Conservation (phyloP, 2,797 vertebrate species). For the Chaenodraco wilsoni region DNA sequence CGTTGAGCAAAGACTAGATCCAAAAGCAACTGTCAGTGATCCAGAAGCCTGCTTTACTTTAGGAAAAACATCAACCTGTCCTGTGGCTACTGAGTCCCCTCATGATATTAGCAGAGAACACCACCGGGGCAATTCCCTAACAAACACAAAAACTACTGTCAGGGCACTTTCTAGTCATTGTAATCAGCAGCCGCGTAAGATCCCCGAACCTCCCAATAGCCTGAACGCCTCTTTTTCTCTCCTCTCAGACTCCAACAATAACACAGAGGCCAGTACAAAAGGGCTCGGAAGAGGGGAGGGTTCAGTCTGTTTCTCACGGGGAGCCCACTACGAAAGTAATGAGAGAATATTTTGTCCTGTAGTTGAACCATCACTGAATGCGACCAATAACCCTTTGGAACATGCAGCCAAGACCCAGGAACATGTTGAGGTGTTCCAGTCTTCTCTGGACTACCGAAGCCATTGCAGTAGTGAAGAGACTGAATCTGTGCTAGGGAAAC, state of each 20-base stretch:
- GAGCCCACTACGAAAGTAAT: slow-evolving; percentile 22
- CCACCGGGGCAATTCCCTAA: slow-evolving; percentile 8
- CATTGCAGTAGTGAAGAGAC: slow-evolving; percentile 53
- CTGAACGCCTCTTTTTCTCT: slow-evolving; percentile 17
- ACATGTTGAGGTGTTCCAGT: slow-evolving; percentile 17
- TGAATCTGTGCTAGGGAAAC: slow-evolving; percentile 25
- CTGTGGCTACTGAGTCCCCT: slow-evolving; percentile 11
- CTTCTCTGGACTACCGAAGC: slow-evolving; percentile 32
- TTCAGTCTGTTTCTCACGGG: slow-evolving; percentile 16
- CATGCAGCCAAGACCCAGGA: neutral
- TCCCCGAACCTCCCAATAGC: slow-evolving; percentile 17
- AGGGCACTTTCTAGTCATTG: slow-evolving; percentile 17
- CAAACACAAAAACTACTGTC: slow-evolving; percentile 35
- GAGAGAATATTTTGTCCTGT: slow-evolving; percentile 29
- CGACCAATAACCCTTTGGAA: slow-evolving; percentile 19
- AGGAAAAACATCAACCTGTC: slow-evolving; percentile 20
- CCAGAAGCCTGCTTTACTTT: slow-evolving; percentile 17
- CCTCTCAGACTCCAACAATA: slow-evolving; percentile 74
- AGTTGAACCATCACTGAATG: slow-evolving; percentile 19
- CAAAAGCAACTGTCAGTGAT: slow-evolving; percentile 22
- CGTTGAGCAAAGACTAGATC: slow-evolving; percentile 3
- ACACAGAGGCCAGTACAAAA: slow-evolving; percentile 43
- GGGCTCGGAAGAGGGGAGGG: neutral
- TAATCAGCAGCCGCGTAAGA: slow-evolving; percentile 21
- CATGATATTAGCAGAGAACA: slow-evolving; percentile 21